Conservation (phyloP, 2,113 vertebrate genomes). For the Aldabrachelys gigantea region DNA sequence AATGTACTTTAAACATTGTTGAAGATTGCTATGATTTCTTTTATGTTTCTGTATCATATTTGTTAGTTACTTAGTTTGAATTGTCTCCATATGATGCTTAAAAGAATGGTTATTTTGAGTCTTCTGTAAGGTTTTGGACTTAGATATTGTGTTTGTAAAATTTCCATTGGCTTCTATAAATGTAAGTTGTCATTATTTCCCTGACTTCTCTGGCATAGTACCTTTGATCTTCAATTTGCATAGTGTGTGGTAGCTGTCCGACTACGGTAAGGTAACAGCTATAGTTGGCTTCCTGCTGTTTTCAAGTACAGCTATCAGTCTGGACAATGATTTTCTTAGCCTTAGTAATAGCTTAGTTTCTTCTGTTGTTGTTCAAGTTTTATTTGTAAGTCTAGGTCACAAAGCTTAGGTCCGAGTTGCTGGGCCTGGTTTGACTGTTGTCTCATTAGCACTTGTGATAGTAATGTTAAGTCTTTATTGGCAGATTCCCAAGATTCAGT, state of each 20-base stretch:
- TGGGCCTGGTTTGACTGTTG: rapidly evolving
- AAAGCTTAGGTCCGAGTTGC: neutral
- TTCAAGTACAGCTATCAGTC: neutral
- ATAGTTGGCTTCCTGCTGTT: neutral
- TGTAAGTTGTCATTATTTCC: neutral
- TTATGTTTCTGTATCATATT: too few relatives aligned
- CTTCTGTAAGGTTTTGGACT: slow-evolving; percentile 1
- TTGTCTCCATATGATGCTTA: neutral
- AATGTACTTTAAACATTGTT: neutral
- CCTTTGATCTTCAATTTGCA: slow-evolving; percentile 41
- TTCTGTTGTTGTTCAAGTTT: neutral
- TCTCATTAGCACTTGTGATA: neutral
- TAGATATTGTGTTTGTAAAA: neutral
- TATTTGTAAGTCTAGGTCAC: neutral
- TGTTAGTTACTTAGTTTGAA: neutral
- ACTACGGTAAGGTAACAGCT: neutral
- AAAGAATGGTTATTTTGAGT: neutral
- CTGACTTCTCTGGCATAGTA: neutral
- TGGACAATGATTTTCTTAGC: neutral
- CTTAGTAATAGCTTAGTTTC: neutral
- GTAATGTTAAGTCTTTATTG: neutral
- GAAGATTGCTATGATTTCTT: too few relatives aligned
- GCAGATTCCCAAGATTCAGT: neutral
- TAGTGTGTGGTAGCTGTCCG: neutral
- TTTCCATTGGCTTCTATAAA: slow-evolving; percentile 3